Evolutionary conservation across 2,113 vertebrate species (phyloP).

Genomic region (Xerus inauris): DNA sequence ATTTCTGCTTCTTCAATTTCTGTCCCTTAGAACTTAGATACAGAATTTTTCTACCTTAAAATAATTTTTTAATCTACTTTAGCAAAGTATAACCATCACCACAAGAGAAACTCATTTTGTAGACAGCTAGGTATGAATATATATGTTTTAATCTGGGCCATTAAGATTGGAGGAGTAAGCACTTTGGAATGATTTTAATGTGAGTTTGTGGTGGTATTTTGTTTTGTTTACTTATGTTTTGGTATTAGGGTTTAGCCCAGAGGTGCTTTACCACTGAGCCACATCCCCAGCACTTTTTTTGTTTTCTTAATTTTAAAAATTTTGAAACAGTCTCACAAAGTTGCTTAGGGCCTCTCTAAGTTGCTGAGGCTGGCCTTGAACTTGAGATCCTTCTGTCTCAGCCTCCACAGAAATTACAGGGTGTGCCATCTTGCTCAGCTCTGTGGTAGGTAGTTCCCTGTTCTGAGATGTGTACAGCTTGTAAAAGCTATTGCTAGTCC

Average conservation of each 20-base stretch:
- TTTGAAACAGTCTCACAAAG: no score
- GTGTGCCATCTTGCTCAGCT: no score
- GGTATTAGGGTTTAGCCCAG: no score
- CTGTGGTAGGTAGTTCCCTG: neutral
- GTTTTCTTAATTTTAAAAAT: no score
- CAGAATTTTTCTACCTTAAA: conserved; percentile 34
- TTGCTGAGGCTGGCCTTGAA: no score
- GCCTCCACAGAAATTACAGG: no score
- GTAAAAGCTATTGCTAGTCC: neutral
- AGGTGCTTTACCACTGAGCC: no score
- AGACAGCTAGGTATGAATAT: conserved; percentile 23
- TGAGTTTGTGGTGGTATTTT: conserved; percentile 30
- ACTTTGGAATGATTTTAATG: neutral
- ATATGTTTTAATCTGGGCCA: neutral
- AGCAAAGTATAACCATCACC: neutral
- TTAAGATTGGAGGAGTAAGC: conserved; percentile 3
- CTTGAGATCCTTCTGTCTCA: no score
- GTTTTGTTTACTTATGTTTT: no score
- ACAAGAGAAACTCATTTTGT: neutral
- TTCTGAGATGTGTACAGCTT: neutral
- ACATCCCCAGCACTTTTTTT: no score
- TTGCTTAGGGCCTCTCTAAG: no score
- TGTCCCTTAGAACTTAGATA: conserved; percentile 2
- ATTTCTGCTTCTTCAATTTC: conserved; percentile 49
- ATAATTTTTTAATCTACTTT: neutral